Percentiles rank a stretch among this genome's conserved stretches.
phyloP scores from a whole-genome alignment of 2,888 invertebrate species.

The Euspilapteryx auroguttella region DNA sequence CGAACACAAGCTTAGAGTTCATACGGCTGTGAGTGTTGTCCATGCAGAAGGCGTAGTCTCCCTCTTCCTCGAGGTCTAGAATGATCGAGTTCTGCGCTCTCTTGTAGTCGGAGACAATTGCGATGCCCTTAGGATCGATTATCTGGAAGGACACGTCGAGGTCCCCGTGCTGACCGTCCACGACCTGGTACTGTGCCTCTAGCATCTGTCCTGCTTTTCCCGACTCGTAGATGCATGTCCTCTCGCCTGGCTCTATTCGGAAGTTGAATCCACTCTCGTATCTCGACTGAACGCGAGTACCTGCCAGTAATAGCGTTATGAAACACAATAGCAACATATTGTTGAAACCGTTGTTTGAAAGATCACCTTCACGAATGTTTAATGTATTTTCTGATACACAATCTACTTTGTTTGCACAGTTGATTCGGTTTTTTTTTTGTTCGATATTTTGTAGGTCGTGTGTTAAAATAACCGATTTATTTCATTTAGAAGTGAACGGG shows the following conservation, averaged over 20 bases:
- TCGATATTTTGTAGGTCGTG: too few relatives aligned
- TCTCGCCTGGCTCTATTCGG: slow-evolving; percentile 31
- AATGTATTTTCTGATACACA: background rate
- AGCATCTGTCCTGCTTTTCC: slow-evolving; percentile 31
- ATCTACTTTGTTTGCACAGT: background rate
- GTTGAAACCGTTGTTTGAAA: too few relatives aligned
- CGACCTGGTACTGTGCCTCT: slow-evolving; percentile 53
- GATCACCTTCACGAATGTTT: background rate
- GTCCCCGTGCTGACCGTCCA: slow-evolving; percentile 84
- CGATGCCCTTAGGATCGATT: slow-evolving; percentile 63
- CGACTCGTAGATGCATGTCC: slow-evolving; percentile 35
- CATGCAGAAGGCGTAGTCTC: slow-evolving; percentile 83
- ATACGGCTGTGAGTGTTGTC: slow-evolving; percentile 83
- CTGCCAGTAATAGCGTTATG: slow-evolving; percentile 3
- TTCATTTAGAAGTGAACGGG: too few relatives aligned
- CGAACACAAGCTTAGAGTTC: slow-evolving; percentile 79
- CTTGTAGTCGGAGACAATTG: slow-evolving; percentile 67
- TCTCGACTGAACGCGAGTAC: slow-evolving; percentile 15
- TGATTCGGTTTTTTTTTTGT: background rate
- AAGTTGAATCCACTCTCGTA: slow-evolving; percentile 34
- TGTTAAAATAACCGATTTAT: too few relatives aligned
- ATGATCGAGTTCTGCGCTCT: slow-evolving; percentile 70
- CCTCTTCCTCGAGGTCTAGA: slow-evolving; percentile 59
- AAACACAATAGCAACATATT: background rate
- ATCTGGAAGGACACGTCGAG: slow-evolving; percentile 79